A percentile compares a stretch with the other conserved stretches of the same genome.
phyloP scores from a whole-genome alignment of 1,140 invertebrate species.

The Drosophila novamexicana region DNA sequence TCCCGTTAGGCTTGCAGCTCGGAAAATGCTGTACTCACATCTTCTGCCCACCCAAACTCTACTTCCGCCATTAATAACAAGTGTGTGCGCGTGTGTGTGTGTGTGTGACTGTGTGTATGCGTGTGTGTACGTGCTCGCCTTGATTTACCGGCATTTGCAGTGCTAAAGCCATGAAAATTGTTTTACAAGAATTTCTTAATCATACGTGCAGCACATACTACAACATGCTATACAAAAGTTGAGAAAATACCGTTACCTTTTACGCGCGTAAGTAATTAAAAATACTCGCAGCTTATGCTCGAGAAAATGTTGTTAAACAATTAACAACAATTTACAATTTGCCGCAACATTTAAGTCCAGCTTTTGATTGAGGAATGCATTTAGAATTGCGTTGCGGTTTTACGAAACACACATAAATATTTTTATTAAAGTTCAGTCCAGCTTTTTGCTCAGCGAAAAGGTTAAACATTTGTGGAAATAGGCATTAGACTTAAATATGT shows the following conservation, averaged over 20 bases:
- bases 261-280: slow-evolving; percentile 62
- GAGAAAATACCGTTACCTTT: slow-evolving; percentile 35
- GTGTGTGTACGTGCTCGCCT: slow-evolving; percentile 52
- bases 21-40: slow-evolving; percentile 25
- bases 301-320: slow-evolving; percentile 20
- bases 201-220: slow-evolving; percentile 46
- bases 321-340: slow-evolving; percentile 20
- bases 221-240: slow-evolving; percentile 37
- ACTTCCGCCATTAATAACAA: slow-evolving; percentile 4
- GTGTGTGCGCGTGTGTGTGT: slow-evolving; percentile 19
- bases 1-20: slow-evolving; percentile 28
- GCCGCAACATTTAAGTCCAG: neutral
- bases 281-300: slow-evolving; percentile 13
- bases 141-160: slow-evolving; percentile 73
- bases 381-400: neutral
- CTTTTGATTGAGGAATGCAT: slow-evolving; percentile 1
- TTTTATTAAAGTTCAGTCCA: neutral
- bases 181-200: slow-evolving; percentile 79
- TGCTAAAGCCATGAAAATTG: slow-evolving; percentile 57
- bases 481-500: too few relatives aligned
- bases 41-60: neutral
- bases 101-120: slow-evolving; percentile 9
- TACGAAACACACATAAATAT: neutral
- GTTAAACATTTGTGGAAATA: neutral
- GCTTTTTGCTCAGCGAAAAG: neutral